Conservation (phyloP, 2,888 invertebrate species). For the Pammene fasciana region DNA sequence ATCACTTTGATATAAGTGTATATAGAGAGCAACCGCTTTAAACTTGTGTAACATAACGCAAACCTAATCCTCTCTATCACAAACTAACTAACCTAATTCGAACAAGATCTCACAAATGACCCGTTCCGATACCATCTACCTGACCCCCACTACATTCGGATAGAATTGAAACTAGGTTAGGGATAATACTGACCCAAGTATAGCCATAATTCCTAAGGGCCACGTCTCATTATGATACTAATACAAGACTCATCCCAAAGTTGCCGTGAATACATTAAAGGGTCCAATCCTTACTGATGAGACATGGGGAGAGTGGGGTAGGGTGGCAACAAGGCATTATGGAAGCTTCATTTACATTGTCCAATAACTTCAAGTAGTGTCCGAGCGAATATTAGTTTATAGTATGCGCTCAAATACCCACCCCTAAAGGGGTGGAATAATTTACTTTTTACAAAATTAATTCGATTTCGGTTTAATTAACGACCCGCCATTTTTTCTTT, state of each 20-base stretch:
- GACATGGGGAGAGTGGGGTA: slow-evolving; percentile 74
- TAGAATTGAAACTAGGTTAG: slow-evolving; percentile 79
- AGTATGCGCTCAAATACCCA: slow-evolving; percentile 57
- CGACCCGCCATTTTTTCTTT: slow-evolving; percentile 74
- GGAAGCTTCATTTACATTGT: slow-evolving; percentile 84
- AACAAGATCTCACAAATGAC: slow-evolving; percentile 45
- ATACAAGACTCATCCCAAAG: slow-evolving; percentile 84
- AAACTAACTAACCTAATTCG: slow-evolving; percentile 48
- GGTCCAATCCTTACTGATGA: slow-evolving; percentile 84
- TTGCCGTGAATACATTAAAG: slow-evolving; percentile 84
- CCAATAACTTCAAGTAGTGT: slow-evolving; percentile 84
- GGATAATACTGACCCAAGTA: slow-evolving; percentile 78
- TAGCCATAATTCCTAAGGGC: slow-evolving; percentile 82
- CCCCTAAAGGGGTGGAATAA: slow-evolving; percentile 64
- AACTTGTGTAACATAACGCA: background rate
- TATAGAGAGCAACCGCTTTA: background rate
- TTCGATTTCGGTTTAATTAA: slow-evolving; percentile 81
- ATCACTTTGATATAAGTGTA: background rate
- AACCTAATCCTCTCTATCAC: slow-evolving; percentile 36
- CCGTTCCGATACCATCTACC: slow-evolving; percentile 59
- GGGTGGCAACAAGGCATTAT: slow-evolving; percentile 78
- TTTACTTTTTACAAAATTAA: slow-evolving; percentile 70
- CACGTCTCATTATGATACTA: slow-evolving; percentile 83
- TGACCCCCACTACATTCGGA: slow-evolving; percentile 60
- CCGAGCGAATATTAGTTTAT: slow-evolving; percentile 82